These are phyloP conservation scores for Kryphioiulus occultus DNA, from an alignment of 2,888 invertebrate genomes.

Conservation along the genomic window DNA sequence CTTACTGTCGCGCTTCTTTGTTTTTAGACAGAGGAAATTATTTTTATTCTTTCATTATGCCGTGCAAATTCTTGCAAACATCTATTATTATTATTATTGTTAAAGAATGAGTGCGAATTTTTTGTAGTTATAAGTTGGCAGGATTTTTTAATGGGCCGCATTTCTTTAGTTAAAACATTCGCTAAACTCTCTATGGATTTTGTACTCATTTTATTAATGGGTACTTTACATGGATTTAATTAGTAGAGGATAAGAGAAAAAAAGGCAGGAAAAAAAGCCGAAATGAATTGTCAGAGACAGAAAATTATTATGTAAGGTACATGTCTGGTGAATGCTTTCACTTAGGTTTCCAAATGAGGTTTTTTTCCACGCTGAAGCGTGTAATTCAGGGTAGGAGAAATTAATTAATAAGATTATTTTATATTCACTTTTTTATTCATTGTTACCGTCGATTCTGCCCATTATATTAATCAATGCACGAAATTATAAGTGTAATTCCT, in stretches of 20 bases:
- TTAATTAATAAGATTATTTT: conserved; percentile 40
- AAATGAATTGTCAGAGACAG: conserved; percentile 38
- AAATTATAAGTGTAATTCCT: conserved; percentile 32
- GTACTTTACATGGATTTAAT: conserved; percentile 39
- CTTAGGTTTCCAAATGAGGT: conserved; percentile 26
- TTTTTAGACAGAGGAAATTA: not conserved
- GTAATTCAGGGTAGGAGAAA: conserved; percentile 32
- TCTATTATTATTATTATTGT: not conserved
- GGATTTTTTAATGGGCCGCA: not conserved
- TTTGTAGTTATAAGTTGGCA: not conserved
- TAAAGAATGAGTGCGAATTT: not conserved
- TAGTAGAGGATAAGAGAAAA: conserved; percentile 36
- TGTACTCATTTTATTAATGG: conserved; percentile 35
- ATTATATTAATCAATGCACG: conserved; percentile 24
- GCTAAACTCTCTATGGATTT: not conserved
- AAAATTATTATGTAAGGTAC: conserved; percentile 40
- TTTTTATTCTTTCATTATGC: conserved; percentile 11
- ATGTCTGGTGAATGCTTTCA: conserved; percentile 39
- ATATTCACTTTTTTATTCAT: conserved; percentile 40
- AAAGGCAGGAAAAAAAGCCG: not conserved
- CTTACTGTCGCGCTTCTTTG: not conserved
- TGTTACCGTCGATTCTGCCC: conserved; percentile 27
- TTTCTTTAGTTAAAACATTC: conserved; percentile 25
- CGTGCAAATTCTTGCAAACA: not conserved
- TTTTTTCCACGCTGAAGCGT: not conserved